Percentiles rank a stretch among this genome's conserved stretches.
Conservation (phyloP, 2,797 vertebrate species). For the Phoebastria nigripes region DNA sequence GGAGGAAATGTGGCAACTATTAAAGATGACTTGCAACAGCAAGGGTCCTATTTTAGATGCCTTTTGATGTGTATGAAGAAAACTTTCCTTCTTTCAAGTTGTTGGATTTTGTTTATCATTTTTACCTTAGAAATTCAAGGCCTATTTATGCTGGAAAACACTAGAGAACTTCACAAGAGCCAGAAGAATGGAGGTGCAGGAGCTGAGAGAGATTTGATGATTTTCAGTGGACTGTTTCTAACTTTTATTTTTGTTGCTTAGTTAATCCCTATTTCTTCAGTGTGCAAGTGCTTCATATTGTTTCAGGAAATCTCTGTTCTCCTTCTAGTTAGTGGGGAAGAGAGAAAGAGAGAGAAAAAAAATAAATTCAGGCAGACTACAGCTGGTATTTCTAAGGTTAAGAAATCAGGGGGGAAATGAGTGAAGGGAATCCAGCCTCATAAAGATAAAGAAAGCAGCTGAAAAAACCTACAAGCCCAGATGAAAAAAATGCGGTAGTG, state of each 20-base stretch:
- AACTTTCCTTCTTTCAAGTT: background rate
- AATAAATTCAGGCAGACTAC: background rate
- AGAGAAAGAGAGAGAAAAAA: background rate
- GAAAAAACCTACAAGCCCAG: background rate
- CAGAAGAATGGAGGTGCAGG: background rate
- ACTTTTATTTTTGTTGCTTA: background rate
- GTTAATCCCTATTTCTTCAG: background rate
- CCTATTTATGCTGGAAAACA: background rate
- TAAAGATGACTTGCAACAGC: background rate
- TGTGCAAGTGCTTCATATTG: background rate
- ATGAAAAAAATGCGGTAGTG: background rate
- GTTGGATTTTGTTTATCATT: background rate
- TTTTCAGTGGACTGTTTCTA: background rate
- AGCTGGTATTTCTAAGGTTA: conserved; percentile 9
- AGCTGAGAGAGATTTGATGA: background rate
- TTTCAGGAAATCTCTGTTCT: background rate
- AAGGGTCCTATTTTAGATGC: background rate
- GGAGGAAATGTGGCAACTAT: background rate
- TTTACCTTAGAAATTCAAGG: background rate
- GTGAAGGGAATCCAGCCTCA: background rate
- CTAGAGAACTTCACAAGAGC: background rate
- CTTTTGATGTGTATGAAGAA: background rate
- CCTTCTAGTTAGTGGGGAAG: background rate
- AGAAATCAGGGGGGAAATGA: background rate
- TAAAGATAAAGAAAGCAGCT: conserved; percentile 1